Evolutionary conservation across 2,797 vertebrate species (phyloP), one percentile per base, ranked within the genome.

Genomic region (Myotis vivesi): DNA sequence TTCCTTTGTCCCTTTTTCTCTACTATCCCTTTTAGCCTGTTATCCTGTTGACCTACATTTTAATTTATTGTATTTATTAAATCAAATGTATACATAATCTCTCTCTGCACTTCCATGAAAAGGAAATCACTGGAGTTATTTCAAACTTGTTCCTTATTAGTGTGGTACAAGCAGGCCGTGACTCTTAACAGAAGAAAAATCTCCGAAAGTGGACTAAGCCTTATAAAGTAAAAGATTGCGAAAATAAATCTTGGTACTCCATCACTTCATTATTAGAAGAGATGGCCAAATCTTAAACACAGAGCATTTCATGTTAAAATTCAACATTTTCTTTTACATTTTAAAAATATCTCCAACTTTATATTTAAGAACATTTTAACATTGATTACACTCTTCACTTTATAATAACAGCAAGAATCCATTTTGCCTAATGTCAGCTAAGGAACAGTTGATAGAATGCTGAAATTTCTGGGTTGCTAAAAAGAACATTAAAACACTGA

Each of bases 51-150:
- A 95, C 79, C 80, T 79, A 88, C 71, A 86, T 91, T 92, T 87
- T 89, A 92, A 92, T 53, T 76, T 80, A 91, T 92, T 89, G 4
- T 91, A 80, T 81, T 87, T 94, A 92, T 84, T 95, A 92, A 94
- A 86, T 85, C 71, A 96, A 86, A 92, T 92, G 44, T 82, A 79
- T 66, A 28, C 38, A 76, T 80, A 36, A 88, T 82, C 46, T 72
- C 49, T 33, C 36, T 90, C 59, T 36, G 89, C 7, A 86, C 11
- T 79, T 86, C 19, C 19, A 75, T 81, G 87, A 44, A 92, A 92
- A 69, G 36, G 86, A 91, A 93, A 76, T 38, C 87, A 64, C n/a
- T 66, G 23, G 89, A 93, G 28, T 85, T 73, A 84, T 75, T 95
- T 95, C 6, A 76, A 82, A 88, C 86, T 55, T 53, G 2, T 93